A percentile compares a stretch with the other conserved stretches of the same genome.
Evolutionary conservation across 35 echinoderm and acorn worm genomes (phyloP).

Genomic region (Lytechinus variegatus): DNA sequence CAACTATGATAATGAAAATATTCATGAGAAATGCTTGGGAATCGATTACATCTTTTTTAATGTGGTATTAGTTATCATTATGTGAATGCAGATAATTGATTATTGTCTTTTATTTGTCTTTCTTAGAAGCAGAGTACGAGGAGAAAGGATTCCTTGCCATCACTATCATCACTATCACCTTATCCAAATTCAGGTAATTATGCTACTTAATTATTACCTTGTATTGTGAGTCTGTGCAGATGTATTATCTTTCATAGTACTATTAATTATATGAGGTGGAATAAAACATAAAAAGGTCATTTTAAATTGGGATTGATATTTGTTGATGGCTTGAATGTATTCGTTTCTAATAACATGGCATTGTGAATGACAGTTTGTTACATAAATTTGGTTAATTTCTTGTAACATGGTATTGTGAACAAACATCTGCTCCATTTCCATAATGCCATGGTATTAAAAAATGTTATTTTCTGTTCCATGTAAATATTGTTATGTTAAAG

Average conservation of each 20-base stretch:
- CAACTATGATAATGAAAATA: too few species aligned
- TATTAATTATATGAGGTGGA: background rate
- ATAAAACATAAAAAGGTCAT: background rate
- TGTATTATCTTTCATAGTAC: background rate
- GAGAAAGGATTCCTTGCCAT: conserved; percentile 41
- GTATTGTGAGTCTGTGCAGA: background rate
- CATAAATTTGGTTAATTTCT: background rate
- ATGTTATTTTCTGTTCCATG: background rate
- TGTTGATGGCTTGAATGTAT: background rate
- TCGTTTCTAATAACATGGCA: background rate
- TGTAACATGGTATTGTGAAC: background rate
- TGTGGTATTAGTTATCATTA: background rate
- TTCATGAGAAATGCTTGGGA: background rate
- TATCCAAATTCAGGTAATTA: background rate
- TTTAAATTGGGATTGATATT: background rate
- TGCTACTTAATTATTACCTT: background rate
- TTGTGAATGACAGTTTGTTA: background rate
- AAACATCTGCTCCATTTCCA: background rate
- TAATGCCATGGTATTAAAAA: background rate
- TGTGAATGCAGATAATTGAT: background rate
- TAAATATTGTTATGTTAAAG: background rate
- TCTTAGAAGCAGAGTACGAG: background rate
- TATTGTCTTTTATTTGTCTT: background rate
- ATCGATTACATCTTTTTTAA: background rate
- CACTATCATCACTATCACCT: background rate